Percentiles rank a stretch among this genome's conserved stretches.
phyloP scores from a whole-genome alignment of 2,113 vertebrate genomes.

The Eonycteris spelaea region DNA sequence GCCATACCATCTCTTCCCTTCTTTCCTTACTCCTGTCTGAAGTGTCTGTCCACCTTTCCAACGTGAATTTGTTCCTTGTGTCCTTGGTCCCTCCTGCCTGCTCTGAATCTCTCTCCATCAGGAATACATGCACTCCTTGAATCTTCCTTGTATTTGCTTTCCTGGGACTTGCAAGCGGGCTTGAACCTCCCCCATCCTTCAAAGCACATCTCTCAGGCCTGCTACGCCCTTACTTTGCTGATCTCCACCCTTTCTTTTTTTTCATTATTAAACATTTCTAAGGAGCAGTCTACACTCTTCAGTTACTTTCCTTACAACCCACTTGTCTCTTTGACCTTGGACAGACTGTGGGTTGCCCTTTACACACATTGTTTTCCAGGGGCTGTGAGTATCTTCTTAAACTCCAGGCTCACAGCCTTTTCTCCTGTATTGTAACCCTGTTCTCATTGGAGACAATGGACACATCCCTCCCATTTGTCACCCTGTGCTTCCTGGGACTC shows the following conservation, averaged over 20 bases:
- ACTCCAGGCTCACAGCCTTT: background rate
- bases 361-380: background rate
- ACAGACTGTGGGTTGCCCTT: background rate
- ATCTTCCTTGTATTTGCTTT: background rate
- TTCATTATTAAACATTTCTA: background rate
- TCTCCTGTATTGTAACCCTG: background rate
- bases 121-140: too few species aligned
- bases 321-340: background rate
- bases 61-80: background rate
- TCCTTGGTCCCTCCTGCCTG: background rate
- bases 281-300: background rate
- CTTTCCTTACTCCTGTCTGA: background rate
- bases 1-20: background rate
- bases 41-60: background rate
- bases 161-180: background rate
- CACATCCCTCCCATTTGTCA: background rate
- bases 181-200: background rate
- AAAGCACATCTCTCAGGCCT: too few species aligned
- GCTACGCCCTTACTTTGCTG: fast-evolving
- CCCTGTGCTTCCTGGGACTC: background rate
- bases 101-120: background rate
- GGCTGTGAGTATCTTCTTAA: background rate
- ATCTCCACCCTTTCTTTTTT: background rate
- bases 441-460: background rate
- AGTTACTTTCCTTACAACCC: background rate